Percentiles rank a stretch among this genome's conserved stretches.
Evolutionary conservation across 2,113 vertebrate genomes (phyloP).

Genomic region (Chlorodrepanis virens): DNA sequence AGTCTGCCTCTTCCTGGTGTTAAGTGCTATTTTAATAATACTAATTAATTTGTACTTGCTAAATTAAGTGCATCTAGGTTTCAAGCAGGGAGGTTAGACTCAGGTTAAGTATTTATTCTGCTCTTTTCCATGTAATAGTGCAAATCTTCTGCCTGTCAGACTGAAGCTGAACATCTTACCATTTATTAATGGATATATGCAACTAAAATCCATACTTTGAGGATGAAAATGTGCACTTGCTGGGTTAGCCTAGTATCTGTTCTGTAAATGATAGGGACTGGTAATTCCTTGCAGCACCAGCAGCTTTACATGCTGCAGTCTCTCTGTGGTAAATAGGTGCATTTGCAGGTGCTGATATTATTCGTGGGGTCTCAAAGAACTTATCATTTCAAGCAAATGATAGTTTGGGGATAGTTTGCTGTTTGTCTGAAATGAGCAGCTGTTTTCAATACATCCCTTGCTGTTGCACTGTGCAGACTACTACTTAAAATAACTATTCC

Average conservation of each 20-base stretch:
- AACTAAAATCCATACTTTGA: not conserved
- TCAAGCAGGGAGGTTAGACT: not conserved
- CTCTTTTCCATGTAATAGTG: not conserved
- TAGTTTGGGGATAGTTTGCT: not conserved
- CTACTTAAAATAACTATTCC: not conserved
- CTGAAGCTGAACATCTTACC: not conserved
- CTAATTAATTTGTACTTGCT: constrained; percentile 20
- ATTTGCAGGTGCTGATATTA: not conserved
- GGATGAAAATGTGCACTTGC: not conserved
- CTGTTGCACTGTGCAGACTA: not conserved
- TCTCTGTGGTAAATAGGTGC: not conserved
- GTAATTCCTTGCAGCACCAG: not conserved
- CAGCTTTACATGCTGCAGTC: not conserved
- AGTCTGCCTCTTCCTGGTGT: not conserved
- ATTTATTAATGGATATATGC: not conserved
- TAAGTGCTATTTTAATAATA: constrained; percentile 43
- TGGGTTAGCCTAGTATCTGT: not conserved
- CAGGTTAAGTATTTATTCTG: constrained; percentile 3
- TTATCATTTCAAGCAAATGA: not conserved
- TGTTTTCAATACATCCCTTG: not conserved
- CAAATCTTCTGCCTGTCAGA: not conserved
- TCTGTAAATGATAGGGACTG: not conserved
- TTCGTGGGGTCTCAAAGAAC: not conserved
- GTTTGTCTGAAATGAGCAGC: not conserved
- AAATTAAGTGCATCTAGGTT: not conserved